Evolutionary conservation across 1,140 invertebrate genomes (phyloP).

Genomic region (Bombus sylvicola): DNA sequence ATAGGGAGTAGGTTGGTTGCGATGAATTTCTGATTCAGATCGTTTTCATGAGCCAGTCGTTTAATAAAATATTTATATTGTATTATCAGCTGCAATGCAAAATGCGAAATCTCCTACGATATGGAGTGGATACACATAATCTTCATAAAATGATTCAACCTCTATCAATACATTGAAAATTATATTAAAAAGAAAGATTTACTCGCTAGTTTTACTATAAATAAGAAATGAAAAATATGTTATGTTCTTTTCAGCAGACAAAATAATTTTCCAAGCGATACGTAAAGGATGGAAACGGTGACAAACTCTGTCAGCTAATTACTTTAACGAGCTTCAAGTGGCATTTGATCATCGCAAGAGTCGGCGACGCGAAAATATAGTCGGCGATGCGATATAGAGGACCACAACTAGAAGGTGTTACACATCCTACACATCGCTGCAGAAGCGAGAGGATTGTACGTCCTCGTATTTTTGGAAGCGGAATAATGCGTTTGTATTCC

Average conservation of each 20-base stretch:
- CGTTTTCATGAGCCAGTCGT: neutral
- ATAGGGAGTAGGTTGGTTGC: neutral
- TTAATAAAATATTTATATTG: slow-evolving; percentile 19
- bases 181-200: neutral
- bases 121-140: no score
- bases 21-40: neutral
- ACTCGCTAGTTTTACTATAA: neutral
- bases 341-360: slow-evolving; percentile 17
- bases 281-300: neutral
- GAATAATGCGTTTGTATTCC: neutral
- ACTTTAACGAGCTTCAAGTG: slow-evolving; percentile 63
- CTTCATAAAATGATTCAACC: no score
- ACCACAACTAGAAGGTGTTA: slow-evolving; percentile 2
- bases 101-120: no score
- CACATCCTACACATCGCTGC: neutral
- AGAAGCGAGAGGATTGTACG: neutral
- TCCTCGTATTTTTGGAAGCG: neutral
- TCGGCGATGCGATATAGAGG: neutral
- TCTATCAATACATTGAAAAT: neutral
- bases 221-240: neutral
- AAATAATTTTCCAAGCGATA: slow-evolving; percentile 42
- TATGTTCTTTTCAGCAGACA: neutral
- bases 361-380: slow-evolving; percentile 12
- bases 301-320: slow-evolving; percentile 47
- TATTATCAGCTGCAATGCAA: neutral